Evolutionary conservation across 2,113 vertebrate species (phyloP), one percentile per base, ranked within the genome.

Genomic region (Spea multiplicata): DNA sequence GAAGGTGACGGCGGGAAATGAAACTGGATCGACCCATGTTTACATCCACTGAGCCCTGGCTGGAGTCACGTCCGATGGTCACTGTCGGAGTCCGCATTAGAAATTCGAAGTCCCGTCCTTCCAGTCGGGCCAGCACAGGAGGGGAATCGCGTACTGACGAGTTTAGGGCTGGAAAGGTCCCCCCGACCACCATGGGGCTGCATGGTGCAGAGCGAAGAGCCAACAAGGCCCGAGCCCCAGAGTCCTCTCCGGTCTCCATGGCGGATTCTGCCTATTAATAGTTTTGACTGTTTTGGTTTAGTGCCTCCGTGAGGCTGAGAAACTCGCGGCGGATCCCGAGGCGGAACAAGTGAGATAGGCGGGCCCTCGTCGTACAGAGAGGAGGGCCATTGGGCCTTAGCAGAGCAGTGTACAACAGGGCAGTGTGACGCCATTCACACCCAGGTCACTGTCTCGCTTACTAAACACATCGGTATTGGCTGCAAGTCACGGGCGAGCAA

Each of bases 21-120:
- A 99, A 99, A 88, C 96, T 97, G 75, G 96, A 98, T 89, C 95
- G 96, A 71, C 97, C 97, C 96, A 98, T 97, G 90, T 94, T 96
- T 82, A 99, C 95, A 85, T 99, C 96, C 92, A 98, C 97, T 16
- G 95, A 94, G 81, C 97, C 97, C 85, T 97, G 96, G 71, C 96
- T 98, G 48, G 97, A 99, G 92, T 98, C 96, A 88, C 96, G 95
- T 81, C 97, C 97, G 87, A 99, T 94, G 67, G 95, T 97, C 86
- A 98, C 94, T 83, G 93, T 93, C 85, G 94, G 92, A 89, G 94
- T 95, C 84, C 97, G 95, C 97, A 99, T 96, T 83, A 97, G 91
- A 86, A 96, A 99, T 93, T 99, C 97, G 85, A 98, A 94, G 88
- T 93, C 93, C 86, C 93, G 89, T 88, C 92, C 93, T 85, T 94